These are phyloP conservation scores for Heteronetta atricapilla DNA, from an alignment of 2,113 vertebrate species.

Conservation along the genomic window DNA sequence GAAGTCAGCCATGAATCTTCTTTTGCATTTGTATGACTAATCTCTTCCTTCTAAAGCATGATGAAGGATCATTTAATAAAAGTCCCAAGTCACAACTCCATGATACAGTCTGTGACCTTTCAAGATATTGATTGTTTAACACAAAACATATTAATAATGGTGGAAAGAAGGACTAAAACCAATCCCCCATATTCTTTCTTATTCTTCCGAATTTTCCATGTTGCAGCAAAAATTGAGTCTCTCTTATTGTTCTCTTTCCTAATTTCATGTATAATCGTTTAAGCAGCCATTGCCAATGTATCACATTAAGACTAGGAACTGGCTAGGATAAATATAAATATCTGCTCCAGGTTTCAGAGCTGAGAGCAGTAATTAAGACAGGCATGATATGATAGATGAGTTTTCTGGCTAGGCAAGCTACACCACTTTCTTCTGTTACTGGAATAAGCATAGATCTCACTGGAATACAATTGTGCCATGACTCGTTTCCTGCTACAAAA, in stretches of 20 bases:
- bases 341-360: background rate
- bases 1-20: background rate
- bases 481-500: background rate
- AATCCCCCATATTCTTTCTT: background rate
- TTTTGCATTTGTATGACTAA: background rate
- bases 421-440: background rate
- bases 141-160: background rate
- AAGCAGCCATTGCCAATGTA: background rate
- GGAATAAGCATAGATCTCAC: background rate
- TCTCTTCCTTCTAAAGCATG: background rate
- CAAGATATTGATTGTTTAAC: background rate
- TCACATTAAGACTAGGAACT: background rate
- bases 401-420: background rate
- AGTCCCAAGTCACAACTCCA: background rate
- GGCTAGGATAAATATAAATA: background rate
- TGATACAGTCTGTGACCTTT: background rate
- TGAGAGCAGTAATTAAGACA: background rate
- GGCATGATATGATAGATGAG: background rate
- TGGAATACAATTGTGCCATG: background rate
- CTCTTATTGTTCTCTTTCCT: background rate
- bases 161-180: background rate
- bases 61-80: background rate
- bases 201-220: background rate
- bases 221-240: background rate
- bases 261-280: background rate